Percentiles rank a stretch among this genome's conserved stretches.
These are phyloP conservation scores for Sylvia atricapilla DNA, from an alignment of 2,113 vertebrate species.

Conservation along the genomic window DNA sequence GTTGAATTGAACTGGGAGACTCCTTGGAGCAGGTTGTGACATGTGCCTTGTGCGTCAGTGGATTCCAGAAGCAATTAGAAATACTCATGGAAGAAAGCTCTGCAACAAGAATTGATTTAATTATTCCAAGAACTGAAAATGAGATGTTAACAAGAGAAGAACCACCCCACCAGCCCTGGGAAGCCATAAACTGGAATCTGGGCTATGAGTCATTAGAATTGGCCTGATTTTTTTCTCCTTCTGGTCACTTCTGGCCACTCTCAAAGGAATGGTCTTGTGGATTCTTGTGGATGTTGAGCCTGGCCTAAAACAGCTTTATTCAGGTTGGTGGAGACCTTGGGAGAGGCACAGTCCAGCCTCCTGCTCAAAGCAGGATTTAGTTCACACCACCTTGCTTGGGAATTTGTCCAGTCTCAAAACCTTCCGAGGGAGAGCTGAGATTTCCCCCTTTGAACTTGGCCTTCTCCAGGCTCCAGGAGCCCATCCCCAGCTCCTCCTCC, in stretches of 20 bases:
- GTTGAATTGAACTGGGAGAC: background rate
- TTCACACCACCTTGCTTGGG: background rate
- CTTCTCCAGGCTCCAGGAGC: background rate
- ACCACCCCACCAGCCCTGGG: background rate
- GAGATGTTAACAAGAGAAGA: background rate
- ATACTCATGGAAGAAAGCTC: background rate
- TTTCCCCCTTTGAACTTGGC: background rate
- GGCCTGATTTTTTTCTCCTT: background rate
- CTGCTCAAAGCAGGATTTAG: background rate
- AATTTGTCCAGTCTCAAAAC: background rate
- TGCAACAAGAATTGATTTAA: background rate
- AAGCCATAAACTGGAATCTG: background rate
- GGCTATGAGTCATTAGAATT: background rate
- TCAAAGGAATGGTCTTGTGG: background rate
- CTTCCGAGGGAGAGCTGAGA: background rate
- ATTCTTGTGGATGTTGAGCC: background rate
- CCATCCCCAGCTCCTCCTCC: background rate
- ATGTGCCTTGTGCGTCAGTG: background rate
- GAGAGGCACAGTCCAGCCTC: background rate
- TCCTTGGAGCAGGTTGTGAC: background rate
- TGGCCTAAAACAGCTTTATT: background rate
- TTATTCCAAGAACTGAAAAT: background rate
- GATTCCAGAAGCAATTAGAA: background rate
- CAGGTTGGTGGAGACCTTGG: background rate
- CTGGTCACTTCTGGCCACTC: background rate